Evolutionary conservation across 2,888 invertebrate species (phyloP), one percentile per base, ranked within the genome.

Genomic region (Zhengitettix transpicula): DNA sequence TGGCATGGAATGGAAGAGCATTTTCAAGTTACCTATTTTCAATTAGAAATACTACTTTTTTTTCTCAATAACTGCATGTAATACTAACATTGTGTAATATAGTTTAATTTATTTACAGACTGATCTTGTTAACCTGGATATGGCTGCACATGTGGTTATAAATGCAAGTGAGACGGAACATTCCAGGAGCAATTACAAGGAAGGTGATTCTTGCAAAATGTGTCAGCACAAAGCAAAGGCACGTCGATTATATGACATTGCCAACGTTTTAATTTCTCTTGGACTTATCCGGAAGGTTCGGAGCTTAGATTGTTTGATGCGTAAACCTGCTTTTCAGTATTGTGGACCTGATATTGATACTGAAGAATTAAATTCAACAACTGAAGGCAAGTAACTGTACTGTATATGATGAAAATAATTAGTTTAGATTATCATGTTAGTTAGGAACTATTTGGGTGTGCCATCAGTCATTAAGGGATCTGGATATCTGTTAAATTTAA

Each of bases 261-360:
- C 87, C 61, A 87, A 87, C 73, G 85, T 87, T 65, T 77, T 87
- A 67, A 82, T 84, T 65, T 85, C 85, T 62, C 80, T 87, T 70
- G 81, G 82, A 66, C 78, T 87, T 65, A 85, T 87, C 68, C 78
- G 80, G 69, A 86, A 85, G 71, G 81, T 84, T 62, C 74, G 74
- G 63, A 78, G 79, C 66, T 77, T 77, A 65, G 78, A 73, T 73
- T 72, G 78, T 73, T 70, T 75, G 47, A 73, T 81, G 67, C 78
- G 81, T 67, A 84, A 84, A 69, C 83, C 84, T 63, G 82, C 83
- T 62, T 84, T 83, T 71, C 77, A 77, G 67, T 84, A 84, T 73
- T 78, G 79, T 63, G 84, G 84, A 54, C 78, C 79, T 15, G 5
- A 28, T 17, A 58, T 62, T 14, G 58, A 57, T 7, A 55, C 59